phyloP scores from a whole-genome alignment of 2,797 vertebrate genomes.

The Onychomys arenicola region DNA sequence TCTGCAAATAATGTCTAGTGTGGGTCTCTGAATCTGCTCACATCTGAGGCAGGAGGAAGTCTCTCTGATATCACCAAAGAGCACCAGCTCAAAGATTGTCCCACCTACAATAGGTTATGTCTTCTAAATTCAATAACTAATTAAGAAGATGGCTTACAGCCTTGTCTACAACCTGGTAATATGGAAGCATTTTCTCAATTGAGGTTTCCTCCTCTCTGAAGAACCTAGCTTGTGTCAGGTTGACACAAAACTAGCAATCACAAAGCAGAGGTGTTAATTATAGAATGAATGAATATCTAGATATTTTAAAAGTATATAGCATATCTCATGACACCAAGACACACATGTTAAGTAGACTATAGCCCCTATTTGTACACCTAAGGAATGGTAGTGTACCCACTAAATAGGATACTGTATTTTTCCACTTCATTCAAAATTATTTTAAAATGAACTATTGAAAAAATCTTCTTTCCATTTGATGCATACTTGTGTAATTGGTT shows the following conservation, averaged over 20 bases:
- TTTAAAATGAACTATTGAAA: constrained; percentile 1
- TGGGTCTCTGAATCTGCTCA: neutral
- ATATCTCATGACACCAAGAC: neutral
- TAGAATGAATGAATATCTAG: neutral
- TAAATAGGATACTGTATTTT: neutral
- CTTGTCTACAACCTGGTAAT: neutral
- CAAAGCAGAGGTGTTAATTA: neutral
- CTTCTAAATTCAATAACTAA: neutral
- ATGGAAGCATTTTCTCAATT: neutral
- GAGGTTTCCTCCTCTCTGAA: neutral
- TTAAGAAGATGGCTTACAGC: neutral
- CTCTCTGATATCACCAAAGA: no score
- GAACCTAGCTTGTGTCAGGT: neutral
- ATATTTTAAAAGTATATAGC: neutral
- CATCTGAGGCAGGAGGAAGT: neutral
- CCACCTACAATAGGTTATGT: neutral
- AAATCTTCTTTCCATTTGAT: neutral
- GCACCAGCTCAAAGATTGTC: neutral
- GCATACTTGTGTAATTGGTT: neutral
- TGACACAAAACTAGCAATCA: neutral
- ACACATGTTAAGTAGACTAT: neutral
- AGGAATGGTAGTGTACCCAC: neutral
- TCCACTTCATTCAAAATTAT: neutral
- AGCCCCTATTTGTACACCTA: neutral
- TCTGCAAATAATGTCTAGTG: no score